phyloP scores from a whole-genome alignment of 2,113 vertebrate species.

The Myxocyprinus asiaticus region DNA sequence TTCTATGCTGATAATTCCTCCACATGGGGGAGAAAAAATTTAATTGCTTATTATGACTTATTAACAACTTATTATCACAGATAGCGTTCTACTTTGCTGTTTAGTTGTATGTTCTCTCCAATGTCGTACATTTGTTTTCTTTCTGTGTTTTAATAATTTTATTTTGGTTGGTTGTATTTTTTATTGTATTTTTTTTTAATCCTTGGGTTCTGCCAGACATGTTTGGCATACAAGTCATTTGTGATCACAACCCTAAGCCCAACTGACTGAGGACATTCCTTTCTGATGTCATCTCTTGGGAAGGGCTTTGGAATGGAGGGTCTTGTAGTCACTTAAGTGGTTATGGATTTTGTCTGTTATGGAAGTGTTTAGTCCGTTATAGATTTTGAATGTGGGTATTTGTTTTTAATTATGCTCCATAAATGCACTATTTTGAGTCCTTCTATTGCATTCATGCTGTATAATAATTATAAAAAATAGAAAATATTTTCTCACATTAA shows the following conservation, averaged over 20 bases:
- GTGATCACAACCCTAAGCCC: background rate
- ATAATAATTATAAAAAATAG: no score
- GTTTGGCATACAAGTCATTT: background rate
- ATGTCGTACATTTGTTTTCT: background rate
- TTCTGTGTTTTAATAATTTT: no score
- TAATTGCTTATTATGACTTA: background rate
- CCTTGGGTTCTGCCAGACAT: background rate
- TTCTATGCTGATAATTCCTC: no score
- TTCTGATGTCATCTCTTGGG: background rate
- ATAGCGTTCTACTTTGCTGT: background rate
- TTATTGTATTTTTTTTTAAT: background rate
- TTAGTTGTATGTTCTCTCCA: background rate
- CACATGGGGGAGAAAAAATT: no score
- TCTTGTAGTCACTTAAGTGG: background rate
- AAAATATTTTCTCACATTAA: no score
- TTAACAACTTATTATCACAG: background rate
- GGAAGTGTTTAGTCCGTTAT: background rate
- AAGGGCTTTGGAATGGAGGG: conserved; percentile 2
- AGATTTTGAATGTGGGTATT: background rate
- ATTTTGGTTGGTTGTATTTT: background rate
- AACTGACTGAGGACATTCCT: background rate
- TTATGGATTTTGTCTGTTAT: background rate
- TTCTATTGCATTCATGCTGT: no score
- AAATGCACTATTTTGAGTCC: no score
- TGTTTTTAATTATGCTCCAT: no score